Percentiles rank a stretch among this genome's conserved stretches.
phyloP scores from a whole-genome alignment of 2,888 invertebrate species.

The Idaea dimidiata region DNA sequence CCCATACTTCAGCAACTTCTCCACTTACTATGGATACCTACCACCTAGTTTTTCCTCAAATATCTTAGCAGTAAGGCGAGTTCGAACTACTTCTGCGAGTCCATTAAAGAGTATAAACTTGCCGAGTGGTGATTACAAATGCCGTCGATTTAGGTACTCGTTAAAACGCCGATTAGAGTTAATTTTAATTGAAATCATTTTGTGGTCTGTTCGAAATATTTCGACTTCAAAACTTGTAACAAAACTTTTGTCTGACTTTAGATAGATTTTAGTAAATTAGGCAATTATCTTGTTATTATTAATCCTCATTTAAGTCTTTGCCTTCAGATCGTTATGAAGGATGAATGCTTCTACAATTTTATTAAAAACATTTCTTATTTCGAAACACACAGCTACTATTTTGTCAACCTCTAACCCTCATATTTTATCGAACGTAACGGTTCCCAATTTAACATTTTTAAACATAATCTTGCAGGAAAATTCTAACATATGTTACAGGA shows the following conservation, averaged over 20 bases:
- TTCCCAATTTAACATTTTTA: not conserved
- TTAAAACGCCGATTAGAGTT: constrained; percentile 67
- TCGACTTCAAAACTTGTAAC: constrained; percentile 8
- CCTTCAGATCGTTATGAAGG: not conserved
- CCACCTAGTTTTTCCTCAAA: constrained; percentile 77
- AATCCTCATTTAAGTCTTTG: not conserved
- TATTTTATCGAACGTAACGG: not conserved
- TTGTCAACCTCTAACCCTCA: not conserved
- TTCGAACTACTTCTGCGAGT: constrained; percentile 77
- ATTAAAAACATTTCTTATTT: not conserved
- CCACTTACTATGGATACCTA: constrained; percentile 71
- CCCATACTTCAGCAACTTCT: constrained; percentile 71
- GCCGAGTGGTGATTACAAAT: constrained; percentile 73
- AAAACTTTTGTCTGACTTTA: not conserved
- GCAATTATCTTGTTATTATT: not conserved
- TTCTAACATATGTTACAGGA: constrained; percentile 16
- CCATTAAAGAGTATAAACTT: constrained; percentile 79
- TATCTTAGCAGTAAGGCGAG: constrained; percentile 79
- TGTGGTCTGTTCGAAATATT: constrained; percentile 26
- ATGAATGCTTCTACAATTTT: not conserved
- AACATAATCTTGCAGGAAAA: constrained; percentile 8
- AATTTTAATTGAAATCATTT: constrained; percentile 68
- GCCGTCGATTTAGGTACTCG: constrained; percentile 70
- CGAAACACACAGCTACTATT: not conserved
- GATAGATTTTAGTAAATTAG: not conserved